Conservation (phyloP, 2,797 vertebrate genomes). For the Hyperoplus lanceolatus region DNA sequence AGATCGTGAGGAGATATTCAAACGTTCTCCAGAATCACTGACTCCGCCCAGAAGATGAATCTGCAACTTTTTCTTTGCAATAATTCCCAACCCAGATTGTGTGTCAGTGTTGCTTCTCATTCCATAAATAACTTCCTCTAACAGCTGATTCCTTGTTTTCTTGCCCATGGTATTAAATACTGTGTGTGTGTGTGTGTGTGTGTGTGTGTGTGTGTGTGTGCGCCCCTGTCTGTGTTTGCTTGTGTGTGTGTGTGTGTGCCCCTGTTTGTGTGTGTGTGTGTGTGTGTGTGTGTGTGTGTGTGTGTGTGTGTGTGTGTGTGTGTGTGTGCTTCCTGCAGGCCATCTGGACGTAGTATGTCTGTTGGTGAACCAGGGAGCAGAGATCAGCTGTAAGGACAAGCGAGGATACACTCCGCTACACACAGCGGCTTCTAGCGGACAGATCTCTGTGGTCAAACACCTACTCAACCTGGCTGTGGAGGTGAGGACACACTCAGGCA, state of each 20-base stretch:
- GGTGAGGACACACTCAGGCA: conserved; percentile 69
- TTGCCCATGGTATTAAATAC: too few species aligned
- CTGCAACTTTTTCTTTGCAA: too few species aligned
- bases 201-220: too few species aligned
- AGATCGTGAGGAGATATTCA: too few species aligned
- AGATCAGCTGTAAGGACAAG: conserved; percentile 97
- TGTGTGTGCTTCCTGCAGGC: conserved; percentile 81
- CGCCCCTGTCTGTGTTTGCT: too few species aligned
- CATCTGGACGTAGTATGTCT: conserved; percentile 94
- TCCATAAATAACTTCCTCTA: background rate
- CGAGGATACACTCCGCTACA: conserved; percentile 97
- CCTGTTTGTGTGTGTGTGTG: too few species aligned
- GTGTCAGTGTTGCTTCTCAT: background rate
- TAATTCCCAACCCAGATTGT: too few species aligned
- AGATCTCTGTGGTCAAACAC: conserved; percentile 94
- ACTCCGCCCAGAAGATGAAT: too few species aligned
- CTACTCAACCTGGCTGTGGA: conserved; percentile 95
- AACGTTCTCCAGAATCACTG: too few species aligned
- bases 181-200: conserved; percentile 2
- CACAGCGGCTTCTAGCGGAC: conserved; percentile 94
- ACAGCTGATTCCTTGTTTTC: background rate
- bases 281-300: background rate
- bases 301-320: background rate
- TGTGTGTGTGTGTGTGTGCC: too few species aligned
- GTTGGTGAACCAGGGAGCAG: conserved; percentile 94